phyloP scores from a whole-genome alignment of 2,113 vertebrate species.

The Aix galericulata region DNA sequence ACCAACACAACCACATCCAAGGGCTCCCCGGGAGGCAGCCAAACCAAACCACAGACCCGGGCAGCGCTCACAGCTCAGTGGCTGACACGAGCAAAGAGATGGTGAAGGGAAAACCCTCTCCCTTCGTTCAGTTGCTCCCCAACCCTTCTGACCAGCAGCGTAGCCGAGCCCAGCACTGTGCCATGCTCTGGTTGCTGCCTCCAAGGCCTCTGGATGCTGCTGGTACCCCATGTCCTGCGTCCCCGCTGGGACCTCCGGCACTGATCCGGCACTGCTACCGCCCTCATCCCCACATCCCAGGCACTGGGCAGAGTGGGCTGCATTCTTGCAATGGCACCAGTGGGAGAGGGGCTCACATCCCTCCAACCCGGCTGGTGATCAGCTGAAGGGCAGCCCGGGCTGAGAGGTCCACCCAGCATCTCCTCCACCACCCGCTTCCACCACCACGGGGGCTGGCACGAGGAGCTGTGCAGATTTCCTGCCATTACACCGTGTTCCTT shows the following conservation, averaged over 20 bases:
- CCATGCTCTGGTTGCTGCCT: fast-evolving
- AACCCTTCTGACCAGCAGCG: neutral
- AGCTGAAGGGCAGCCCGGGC: fast-evolving
- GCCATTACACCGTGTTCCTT: neutral
- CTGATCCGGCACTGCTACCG: fast-evolving
- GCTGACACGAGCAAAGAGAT: neutral
- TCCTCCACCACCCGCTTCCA: neutral
- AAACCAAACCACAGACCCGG: neutral
- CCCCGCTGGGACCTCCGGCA: fast-evolving
- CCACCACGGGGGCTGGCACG: fast-evolving
- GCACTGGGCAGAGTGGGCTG: fast-evolving
- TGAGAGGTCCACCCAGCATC: neutral
- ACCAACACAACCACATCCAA: conserved; percentile 25
- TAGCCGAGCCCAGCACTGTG: neutral
- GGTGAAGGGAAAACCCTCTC: neutral
- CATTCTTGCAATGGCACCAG: fast-evolving
- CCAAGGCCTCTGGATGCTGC: fast-evolving
- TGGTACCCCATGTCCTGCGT: fast-evolving
- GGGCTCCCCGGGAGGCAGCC: neutral
- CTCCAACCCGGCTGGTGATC: neutral
- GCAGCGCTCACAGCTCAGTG: neutral
- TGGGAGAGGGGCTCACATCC: fast-evolving
- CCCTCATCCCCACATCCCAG: fast-evolving
- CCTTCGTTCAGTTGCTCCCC: neutral
- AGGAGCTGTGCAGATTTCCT: neutral